Conservation (phyloP, 2,797 vertebrate genomes). For the Notolabrus celidotus region DNA sequence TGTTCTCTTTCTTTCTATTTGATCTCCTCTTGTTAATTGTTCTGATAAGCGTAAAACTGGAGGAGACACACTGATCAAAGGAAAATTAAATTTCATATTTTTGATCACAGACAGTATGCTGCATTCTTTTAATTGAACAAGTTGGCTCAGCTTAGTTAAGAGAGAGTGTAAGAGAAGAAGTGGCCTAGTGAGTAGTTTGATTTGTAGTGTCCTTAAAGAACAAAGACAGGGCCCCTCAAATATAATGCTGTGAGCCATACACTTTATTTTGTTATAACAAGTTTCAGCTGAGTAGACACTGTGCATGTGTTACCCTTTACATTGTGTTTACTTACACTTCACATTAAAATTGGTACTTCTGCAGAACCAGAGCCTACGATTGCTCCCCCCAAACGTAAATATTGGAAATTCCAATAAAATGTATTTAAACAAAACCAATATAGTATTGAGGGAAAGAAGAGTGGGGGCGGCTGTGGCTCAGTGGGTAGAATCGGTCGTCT, state of each 20-base stretch:
- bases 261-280: not conserved
- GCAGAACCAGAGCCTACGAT: not conserved
- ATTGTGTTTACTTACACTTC: not conserved
- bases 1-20: conserved; percentile 37
- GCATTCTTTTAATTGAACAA: conserved; percentile 46
- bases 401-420: not conserved
- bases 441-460: not conserved
- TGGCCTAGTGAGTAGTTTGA: conserved; percentile 5
- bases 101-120: conserved; percentile 52
- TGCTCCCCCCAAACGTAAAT: not conserved
- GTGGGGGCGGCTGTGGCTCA: too few species aligned
- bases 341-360: not conserved
- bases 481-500: too few species aligned
- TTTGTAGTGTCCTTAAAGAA: conserved; percentile 21
- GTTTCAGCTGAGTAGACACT: not conserved
- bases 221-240: conserved; percentile 16
- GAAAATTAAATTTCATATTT: conserved; percentile 47
- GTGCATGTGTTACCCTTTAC: not conserved
- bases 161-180: conserved; percentile 1
- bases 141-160: conserved; percentile 12
- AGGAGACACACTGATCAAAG: conserved; percentile 54
- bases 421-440: not conserved
- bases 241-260: not conserved
- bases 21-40: conserved; percentile 64
- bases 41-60: conserved; percentile 53